Evolutionary conservation across 2,797 vertebrate species (phyloP), one percentile per base, ranked within the genome.

Genomic region (Falco naumanni): DNA sequence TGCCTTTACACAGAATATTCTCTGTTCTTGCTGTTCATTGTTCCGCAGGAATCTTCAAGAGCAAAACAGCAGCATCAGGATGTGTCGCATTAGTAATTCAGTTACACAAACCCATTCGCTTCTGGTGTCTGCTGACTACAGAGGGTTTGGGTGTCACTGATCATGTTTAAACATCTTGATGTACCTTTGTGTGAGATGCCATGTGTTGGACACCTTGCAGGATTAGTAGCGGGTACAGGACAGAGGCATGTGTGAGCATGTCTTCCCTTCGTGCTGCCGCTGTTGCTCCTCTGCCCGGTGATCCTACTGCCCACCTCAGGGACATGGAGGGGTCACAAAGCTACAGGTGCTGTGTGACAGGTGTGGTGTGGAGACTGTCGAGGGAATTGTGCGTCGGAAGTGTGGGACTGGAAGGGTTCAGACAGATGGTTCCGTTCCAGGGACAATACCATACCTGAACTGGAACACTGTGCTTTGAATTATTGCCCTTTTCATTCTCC

Each of bases 171-270:
- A 28, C 47, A 3, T 5, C 61, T 41, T 8, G 0, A 15, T 6
- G 11, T 45, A 12, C 16, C 84, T 22, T 3, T 15, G 34, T 28
- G 47, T 26, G 63, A 37, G 47, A 22, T 25, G 0, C 10, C 1
- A 1, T 1, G 8, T 10, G 6, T 7, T 21, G 74, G 66, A 13
- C 41, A 8, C 0, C 0, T 1, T 17, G 47, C 33, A 39, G 75
- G 25, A 13, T 8, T 20, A 39, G 29, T 70, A 69, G 53, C 13
- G 12, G 39, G 16, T 24, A 1, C 0, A 0, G 29, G 71, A 2
- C 60, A 53, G 1, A 15, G 41, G 29, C 6, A 26, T 41, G 24
- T 14, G 79, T 25, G 37, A 11, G 34, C 37, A 22, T 5, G 1
- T 28, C 48, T 22, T 48, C 45, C 80, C 57, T 21, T 60, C 26